phyloP scores from a whole-genome alignment of 1,140 invertebrate genomes.

The Tetranychus urticae region DNA sequence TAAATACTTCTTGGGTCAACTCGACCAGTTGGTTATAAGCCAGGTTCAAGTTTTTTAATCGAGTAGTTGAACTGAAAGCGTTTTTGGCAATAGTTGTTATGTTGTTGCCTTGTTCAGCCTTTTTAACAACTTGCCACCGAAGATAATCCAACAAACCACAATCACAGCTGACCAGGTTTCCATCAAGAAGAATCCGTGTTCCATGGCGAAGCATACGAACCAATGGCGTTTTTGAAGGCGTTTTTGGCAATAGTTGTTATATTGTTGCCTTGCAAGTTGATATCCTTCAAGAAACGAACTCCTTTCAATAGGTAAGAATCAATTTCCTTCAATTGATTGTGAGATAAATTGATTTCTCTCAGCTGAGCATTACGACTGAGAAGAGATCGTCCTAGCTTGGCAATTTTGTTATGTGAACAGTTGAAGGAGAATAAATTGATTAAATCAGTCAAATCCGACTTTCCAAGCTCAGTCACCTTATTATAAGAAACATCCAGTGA shows the following conservation, averaged over 20 bases:
- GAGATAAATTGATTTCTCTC: constrained; percentile 47
- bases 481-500: constrained; percentile 50
- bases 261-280: constrained; percentile 54
- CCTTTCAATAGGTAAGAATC: constrained; percentile 66
- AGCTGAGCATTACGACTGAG: constrained; percentile 63
- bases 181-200: not conserved
- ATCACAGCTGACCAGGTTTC: not conserved
- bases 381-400: constrained; percentile 44
- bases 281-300: constrained; percentile 53
- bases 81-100: constrained; percentile 33
- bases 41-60: constrained; percentile 61
- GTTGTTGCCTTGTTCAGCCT: constrained; percentile 39
- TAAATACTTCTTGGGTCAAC: constrained; percentile 73
- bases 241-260: constrained; percentile 33
- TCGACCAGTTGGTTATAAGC: constrained; percentile 52
- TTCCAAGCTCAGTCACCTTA: constrained; percentile 48
- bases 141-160: not conserved
- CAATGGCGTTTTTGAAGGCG: not conserved
- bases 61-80: constrained; percentile 26
- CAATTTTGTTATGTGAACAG: constrained; percentile 51
- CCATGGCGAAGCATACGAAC: not conserved
- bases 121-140: not conserved
- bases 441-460: constrained; percentile 49
- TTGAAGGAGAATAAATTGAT: constrained; percentile 60
- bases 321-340: constrained; percentile 53